A percentile compares a stretch with the other conserved stretches of the same genome.
Evolutionary conservation across 2,113 vertebrate species (phyloP).

Genomic region (Sclerurus mexicanus): DNA sequence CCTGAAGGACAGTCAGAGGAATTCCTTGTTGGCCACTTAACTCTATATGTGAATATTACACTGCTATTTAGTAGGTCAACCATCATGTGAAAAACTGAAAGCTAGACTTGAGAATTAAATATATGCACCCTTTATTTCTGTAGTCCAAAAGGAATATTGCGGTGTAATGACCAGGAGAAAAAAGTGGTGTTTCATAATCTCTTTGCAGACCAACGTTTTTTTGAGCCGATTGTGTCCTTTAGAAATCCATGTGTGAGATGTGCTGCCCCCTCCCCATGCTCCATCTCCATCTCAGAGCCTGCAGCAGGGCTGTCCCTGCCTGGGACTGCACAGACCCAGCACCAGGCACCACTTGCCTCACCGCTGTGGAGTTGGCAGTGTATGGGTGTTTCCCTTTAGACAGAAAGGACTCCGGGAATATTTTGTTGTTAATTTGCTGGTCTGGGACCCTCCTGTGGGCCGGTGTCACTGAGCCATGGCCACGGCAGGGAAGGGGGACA

Average conservation of each 20-base stretch:
- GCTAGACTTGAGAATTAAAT: neutral
- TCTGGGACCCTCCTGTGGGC: neutral
- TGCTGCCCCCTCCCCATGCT: neutral
- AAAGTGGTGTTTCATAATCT: neutral
- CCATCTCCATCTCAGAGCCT: neutral
- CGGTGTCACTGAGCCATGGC: rapidly evolving
- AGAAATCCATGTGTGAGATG: rapidly evolving
- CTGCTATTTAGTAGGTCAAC: neutral
- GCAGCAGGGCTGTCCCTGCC: neutral
- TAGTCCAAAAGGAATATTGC: neutral
- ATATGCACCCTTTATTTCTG: neutral
- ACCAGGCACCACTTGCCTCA: neutral
- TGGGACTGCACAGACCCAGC: neutral
- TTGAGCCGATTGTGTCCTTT: neutral
- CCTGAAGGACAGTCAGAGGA: neutral
- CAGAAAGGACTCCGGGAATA: neutral
- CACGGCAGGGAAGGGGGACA: rapidly evolving
- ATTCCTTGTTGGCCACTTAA: neutral
- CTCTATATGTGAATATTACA: neutral
- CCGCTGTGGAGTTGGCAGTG: rapidly evolving
- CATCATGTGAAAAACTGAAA: neutral
- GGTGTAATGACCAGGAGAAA: neutral
- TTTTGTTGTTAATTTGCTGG: neutral
- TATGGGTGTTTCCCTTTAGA: neutral
- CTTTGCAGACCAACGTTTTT: neutral